Base-by-base conservation (phyloP, 2,113 vertebrate species). In the Eudyptes chrysolophus region DNA sequence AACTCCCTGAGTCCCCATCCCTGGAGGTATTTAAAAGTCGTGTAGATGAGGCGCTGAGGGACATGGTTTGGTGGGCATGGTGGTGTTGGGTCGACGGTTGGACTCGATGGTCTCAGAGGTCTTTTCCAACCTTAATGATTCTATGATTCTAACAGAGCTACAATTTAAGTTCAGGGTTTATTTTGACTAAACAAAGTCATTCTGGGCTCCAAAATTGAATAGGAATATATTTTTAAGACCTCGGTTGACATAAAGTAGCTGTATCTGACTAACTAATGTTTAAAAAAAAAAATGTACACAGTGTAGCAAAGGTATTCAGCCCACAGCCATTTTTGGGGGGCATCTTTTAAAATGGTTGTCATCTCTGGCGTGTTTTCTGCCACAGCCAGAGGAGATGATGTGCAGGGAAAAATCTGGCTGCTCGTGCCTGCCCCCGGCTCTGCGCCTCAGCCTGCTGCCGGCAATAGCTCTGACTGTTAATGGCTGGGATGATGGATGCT, bases 251-350 rank as follows among this genome's bases (percentile, higher is more conserved):
- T 34, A 14, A 82, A 79, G 30, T 18, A 69, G 18, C 44, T 84
- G 12, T 24, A 25, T 44, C 52, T 77, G 9, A 44, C 22, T 42
- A 32, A 20, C 21, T 38, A 58, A 24, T 13, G 16, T 60, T 92
- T 25, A 66, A 69, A 54, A 48, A 24, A 54, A 78, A 17, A 13
- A 15, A n/a, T n/a, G 3, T 42, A 10, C 18, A 13, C 9, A 25
- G 18, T 13, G 14, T 36, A 74, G 61, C 18, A 38, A n/a, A 66
- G 30, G 14, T 1, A 42, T 4, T 40, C 18, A 25, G 16, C 21
- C n/a, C n/a, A 32, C 16, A 70, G 10, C n/a, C 4, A 4, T 34
- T 71, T 11, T 2, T 0, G 25, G 3, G 24, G 25, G 20, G 11
- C 1, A 1, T 54, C 21, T 64, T 64, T 64, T 38, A 34, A 42